phyloP scores from a whole-genome alignment of 2,888 invertebrate genomes.

The Hoplodrina blanda region DNA sequence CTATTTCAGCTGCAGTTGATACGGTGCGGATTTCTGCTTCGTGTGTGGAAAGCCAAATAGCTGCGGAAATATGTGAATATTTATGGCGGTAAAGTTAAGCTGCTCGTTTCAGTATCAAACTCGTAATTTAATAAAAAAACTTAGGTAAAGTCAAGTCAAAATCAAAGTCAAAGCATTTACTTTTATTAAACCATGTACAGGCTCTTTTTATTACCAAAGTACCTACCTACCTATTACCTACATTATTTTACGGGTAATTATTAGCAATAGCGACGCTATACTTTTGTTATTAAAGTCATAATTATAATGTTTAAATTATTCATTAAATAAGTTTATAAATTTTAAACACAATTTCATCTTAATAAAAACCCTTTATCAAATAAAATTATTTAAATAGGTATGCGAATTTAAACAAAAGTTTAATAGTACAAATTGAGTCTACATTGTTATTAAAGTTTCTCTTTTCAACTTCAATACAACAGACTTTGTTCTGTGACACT shows the following conservation, averaged over 20 bases:
- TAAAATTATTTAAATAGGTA: background rate
- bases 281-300: background rate
- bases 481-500: background rate
- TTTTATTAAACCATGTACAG: no score
- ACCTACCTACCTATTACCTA: no score
- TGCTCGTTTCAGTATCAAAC: background rate
- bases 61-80: slow-evolving; percentile 2
- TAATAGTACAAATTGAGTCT: background rate
- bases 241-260: background rate
- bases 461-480: background rate
- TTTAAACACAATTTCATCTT: background rate
- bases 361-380: background rate
- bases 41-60: background rate
- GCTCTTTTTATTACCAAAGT: no score
- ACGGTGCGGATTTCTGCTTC: slow-evolving; percentile 7
- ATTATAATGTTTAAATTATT: background rate
- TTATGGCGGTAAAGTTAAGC: background rate
- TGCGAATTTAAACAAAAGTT: background rate
- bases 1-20: slow-evolving; percentile 27
- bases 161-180: no score
- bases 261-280: background rate
- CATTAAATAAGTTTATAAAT: slow-evolving; percentile 3
- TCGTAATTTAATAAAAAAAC: background rate
- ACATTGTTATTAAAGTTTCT: slow-evolving; percentile 4
- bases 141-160: no score